Conservation (phyloP, 2,797 vertebrate species). For the Acanthurus lineatus region DNA sequence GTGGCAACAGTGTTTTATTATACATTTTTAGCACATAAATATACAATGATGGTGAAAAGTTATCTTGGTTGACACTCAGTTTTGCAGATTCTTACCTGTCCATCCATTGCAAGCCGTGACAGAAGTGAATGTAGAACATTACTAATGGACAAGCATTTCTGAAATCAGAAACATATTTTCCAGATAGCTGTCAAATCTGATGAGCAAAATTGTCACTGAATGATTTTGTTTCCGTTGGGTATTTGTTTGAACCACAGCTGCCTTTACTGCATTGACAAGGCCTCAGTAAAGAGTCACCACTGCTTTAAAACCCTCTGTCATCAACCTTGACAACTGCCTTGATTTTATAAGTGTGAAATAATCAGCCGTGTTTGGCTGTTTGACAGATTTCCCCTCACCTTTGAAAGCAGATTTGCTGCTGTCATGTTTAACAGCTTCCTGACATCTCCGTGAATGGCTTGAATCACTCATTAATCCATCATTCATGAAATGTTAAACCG, state of each 20-base stretch:
- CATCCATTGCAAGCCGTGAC: not conserved
- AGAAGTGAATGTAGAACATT: not conserved
- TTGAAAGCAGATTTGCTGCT: conserved; percentile 18
- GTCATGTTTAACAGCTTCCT: conserved; percentile 16
- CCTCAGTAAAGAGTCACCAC: conserved; percentile 1
- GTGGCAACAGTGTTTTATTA: not conserved
- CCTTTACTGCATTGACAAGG: conserved; percentile 1
- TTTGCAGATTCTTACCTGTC: not conserved
- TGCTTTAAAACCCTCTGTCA: conserved; percentile 11
- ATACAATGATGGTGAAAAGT: not conserved
- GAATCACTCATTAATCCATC: not conserved
- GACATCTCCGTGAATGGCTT: not conserved
- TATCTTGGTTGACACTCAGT: not conserved
- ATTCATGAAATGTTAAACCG: not conserved
- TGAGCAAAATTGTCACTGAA: conserved; percentile 2
- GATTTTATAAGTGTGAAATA: conserved; percentile 16
- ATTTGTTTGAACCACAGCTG: conserved; percentile 22
- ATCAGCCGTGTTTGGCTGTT: not conserved
- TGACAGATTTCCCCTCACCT: conserved; percentile 12
- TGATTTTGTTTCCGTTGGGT: conserved; percentile 5
- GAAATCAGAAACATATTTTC: not conserved
- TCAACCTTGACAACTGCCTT: conserved; percentile 19
- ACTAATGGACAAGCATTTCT: not conserved
- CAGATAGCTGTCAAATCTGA: conserved; percentile 3
- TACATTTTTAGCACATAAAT: not conserved